phyloP scores from a whole-genome alignment of 1,140 invertebrate genomes.

The Zaprionus vittiger region DNA sequence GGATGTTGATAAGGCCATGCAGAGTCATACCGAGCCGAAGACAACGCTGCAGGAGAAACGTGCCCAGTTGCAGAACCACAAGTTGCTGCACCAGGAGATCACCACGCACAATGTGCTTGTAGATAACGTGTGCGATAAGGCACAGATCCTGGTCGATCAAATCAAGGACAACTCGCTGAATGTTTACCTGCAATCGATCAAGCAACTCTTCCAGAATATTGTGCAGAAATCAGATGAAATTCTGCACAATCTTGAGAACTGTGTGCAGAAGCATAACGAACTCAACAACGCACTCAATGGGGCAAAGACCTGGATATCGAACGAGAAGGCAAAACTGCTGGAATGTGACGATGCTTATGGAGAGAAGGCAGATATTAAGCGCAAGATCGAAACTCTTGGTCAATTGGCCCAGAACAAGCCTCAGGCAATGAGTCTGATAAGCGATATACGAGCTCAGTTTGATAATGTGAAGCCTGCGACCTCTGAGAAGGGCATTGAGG shows the following conservation, averaged over 20 bases:
- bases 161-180: conserved; percentile 94
- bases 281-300: conserved; percentile 89
- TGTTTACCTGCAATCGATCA: conserved; percentile 94
- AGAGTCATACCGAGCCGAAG: conserved; percentile 95
- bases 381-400: conserved; percentile 89
- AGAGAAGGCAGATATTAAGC: conserved; percentile 91
- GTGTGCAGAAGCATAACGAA: conserved; percentile 93
- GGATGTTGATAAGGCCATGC: conserved; percentile 96
- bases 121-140: conserved; percentile 96
- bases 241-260: conserved; percentile 92
- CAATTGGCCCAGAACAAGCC: conserved; percentile 89
- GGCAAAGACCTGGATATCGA: conserved; percentile 91
- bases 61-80: conserved; percentile 96
- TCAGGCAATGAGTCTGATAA: conserved; percentile 89
- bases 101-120: conserved; percentile 95
- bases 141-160: conserved; percentile 94
- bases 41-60: conserved; percentile 96
- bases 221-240: conserved; percentile 94
- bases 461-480: conserved; percentile 91
- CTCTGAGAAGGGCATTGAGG: conserved; percentile 90
- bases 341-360: conserved; percentile 92
- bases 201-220: conserved; percentile 94
- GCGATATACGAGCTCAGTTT: conserved; percentile 89
- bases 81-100: conserved; percentile 97
- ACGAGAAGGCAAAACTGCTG: conserved; percentile 90